Evolutionary conservation across 2,113 vertebrate species (phyloP).

Genomic region (Mesitornis unicolor): DNA sequence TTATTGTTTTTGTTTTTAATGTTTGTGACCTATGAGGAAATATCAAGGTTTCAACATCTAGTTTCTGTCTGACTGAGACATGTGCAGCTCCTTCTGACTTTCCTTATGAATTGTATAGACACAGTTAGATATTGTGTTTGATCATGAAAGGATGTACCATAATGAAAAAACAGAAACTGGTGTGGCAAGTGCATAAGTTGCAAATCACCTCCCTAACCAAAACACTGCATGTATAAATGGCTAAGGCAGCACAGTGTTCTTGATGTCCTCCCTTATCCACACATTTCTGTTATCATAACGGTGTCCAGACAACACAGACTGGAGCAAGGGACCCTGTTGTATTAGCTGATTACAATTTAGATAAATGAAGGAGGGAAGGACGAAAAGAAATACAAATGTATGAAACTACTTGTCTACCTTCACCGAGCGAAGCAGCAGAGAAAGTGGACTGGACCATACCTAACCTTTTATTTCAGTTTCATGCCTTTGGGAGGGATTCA

Average conservation of each 20-base stretch:
- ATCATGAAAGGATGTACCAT: neutral
- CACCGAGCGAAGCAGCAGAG: neutral
- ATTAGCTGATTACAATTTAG: neutral
- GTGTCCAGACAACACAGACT: neutral
- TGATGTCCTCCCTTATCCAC: neutral
- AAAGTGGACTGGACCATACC: neutral
- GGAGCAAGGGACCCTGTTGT: neutral
- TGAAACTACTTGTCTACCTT: neutral
- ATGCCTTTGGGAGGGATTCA: neutral
- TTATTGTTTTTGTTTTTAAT: too few species aligned
- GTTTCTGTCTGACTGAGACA: neutral
- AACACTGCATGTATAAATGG: neutral
- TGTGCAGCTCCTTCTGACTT: neutral
- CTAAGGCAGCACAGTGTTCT: neutral
- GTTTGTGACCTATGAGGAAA: neutral
- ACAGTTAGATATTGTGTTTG: neutral
- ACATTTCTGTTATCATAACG: neutral
- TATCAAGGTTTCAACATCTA: neutral
- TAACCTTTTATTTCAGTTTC: neutral
- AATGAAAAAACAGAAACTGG: neutral
- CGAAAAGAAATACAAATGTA: neutral
- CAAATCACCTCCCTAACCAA: neutral
- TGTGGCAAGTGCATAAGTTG: neutral
- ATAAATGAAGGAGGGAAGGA: neutral
- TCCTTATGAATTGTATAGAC: neutral